A percentile compares a stretch with the other conserved stretches of the same genome.
Evolutionary conservation across 2,113 vertebrate genomes (phyloP).

Genomic region (Microcebus griseorufus): DNA sequence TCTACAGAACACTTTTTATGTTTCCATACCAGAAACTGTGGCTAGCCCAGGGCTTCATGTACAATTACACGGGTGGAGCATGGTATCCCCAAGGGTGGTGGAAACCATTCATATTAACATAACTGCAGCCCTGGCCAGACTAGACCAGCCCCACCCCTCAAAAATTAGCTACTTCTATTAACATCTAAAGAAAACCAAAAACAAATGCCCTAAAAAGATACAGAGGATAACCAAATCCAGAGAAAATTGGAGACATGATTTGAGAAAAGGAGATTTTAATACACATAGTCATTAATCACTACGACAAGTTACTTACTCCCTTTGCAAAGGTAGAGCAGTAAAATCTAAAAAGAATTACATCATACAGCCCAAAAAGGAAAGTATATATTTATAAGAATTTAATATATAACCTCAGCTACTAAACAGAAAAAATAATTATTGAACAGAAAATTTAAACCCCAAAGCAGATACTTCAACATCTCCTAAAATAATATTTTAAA

Average conservation of each 20-base stretch:
- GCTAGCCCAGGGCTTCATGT: neutral
- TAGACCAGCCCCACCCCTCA: neutral
- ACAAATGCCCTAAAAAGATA: neutral
- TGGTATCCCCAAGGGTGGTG: neutral
- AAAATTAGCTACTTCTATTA: neutral
- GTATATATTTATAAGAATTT: slow-evolving; percentile 13
- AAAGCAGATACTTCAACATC: neutral
- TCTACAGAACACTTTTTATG: neutral
- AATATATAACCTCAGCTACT: neutral
- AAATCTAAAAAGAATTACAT: slow-evolving; percentile 51
- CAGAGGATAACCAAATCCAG: neutral
- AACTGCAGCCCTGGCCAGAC: neutral
- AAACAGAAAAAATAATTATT: neutral
- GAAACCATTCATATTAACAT: neutral
- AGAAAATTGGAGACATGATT: neutral
- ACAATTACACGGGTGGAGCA: fast-evolving
- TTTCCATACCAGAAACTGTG: neutral
- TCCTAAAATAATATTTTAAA: neutral
- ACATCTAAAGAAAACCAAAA: neutral
- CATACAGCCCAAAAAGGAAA: neutral
- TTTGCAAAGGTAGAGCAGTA: slow-evolving; percentile 9
- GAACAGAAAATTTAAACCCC: slow-evolving; percentile 16
- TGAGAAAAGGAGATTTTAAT: neutral
- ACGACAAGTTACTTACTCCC: neutral
- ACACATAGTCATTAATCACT: neutral